These are phyloP conservation scores for Sycophaga agraensis DNA, from an alignment of 1,140 invertebrate genomes.

Conservation along the genomic window DNA sequence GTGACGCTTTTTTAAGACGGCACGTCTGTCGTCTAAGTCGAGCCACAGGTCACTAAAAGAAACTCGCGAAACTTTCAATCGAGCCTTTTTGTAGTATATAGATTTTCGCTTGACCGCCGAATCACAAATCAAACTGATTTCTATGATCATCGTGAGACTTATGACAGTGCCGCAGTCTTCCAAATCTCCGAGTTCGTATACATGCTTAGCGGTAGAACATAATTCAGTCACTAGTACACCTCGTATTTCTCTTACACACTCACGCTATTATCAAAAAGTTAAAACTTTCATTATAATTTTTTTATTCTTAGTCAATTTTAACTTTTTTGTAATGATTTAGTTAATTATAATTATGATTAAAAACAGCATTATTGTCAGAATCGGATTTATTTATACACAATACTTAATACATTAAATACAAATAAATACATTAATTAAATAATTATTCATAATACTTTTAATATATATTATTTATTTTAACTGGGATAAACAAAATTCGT, in stretches of 20 bases:
- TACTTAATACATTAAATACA: too few species aligned
- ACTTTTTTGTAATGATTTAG: too few species aligned
- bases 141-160: background rate
- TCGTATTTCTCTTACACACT: background rate
- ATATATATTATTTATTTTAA: too few species aligned
- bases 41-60: background rate
- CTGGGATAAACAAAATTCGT: too few species aligned
- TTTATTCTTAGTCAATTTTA: too few species aligned
- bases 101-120: background rate
- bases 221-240: background rate
- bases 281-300: too few species aligned
- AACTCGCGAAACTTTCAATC: conserved; percentile 3
- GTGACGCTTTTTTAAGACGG: conserved; percentile 2
- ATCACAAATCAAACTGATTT: background rate
- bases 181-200: background rate
- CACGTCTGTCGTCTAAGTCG: background rate
- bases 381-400: too few species aligned
- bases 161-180: conserved; percentile 21
- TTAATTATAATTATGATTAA: too few species aligned
- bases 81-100: background rate
- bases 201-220: background rate
- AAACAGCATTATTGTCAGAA: too few species aligned
- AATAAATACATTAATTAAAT: too few species aligned
- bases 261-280: too few species aligned
- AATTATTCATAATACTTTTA: too few species aligned